phyloP scores from a whole-genome alignment of 2,888 invertebrate genomes.

The Nymphalis c-album region DNA sequence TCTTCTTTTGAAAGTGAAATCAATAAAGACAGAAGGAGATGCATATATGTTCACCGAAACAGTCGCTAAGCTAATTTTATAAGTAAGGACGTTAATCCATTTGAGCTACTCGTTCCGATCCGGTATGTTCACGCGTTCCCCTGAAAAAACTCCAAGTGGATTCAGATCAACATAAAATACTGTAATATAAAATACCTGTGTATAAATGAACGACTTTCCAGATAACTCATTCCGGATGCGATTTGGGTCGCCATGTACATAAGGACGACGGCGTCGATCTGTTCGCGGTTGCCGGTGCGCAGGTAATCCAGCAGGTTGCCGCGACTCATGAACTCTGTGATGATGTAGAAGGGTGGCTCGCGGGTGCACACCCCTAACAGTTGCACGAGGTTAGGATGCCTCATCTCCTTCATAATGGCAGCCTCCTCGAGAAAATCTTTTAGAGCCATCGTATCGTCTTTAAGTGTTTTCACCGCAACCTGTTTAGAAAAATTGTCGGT shows the following conservation, averaged over 20 bases:
- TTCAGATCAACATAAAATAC: too few relatives aligned
- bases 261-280: slow-evolving; percentile 96
- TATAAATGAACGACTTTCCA: slow-evolving; percentile 97
- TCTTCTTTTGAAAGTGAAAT: too few relatives aligned
- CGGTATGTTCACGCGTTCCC: too few relatives aligned
- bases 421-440: slow-evolving; percentile 99
- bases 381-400: slow-evolving; percentile 98
- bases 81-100: too few relatives aligned
- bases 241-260: slow-evolving; percentile 99
- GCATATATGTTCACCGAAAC: too few relatives aligned
- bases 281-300: slow-evolving; percentile 91
- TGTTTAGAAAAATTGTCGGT: slow-evolving; percentile 37
- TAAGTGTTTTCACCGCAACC: slow-evolving; percentile 98
- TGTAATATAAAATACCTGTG: slow-evolving; percentile 83
- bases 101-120: too few relatives aligned
- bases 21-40: too few relatives aligned
- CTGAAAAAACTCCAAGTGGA: too few relatives aligned
- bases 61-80: too few relatives aligned
- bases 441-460: slow-evolving; percentile 99
- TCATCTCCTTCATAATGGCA: slow-evolving; percentile 99
- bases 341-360: slow-evolving; percentile 99
- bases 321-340: slow-evolving; percentile 99
- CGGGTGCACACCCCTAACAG: slow-evolving; percentile 98
- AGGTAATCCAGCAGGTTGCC: slow-evolving; percentile 98
- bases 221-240: slow-evolving; percentile 98